These are phyloP conservation scores for Anhinga anhinga DNA, from an alignment of 2,113 vertebrate species.

Conservation along the genomic window DNA sequence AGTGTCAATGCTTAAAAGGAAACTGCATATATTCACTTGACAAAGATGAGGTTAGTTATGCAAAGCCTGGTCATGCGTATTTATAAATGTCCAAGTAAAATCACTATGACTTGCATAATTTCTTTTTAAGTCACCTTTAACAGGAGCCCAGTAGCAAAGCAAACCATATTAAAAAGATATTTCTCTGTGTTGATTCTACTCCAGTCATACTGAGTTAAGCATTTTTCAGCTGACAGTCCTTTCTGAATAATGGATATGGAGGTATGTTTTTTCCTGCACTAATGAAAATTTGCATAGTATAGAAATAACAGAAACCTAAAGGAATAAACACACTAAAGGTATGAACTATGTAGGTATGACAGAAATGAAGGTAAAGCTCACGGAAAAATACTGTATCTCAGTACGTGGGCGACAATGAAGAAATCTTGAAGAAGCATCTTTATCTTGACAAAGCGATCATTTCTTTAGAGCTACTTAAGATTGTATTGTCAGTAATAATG, in stretches of 20 bases:
- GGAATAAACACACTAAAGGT: neutral
- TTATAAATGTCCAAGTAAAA: neutral
- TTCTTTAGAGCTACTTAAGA: neutral
- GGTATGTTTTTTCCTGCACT: neutral
- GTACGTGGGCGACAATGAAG: neutral
- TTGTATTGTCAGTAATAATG: neutral
- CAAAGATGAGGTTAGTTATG: slow-evolving; percentile 28
- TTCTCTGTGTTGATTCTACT: neutral
- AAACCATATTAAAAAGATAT: neutral
- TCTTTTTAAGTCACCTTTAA: neutral
- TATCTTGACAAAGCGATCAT: neutral
- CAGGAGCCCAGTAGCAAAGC: neutral
- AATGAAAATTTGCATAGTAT: neutral
- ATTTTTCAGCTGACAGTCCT: neutral
- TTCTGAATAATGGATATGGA: neutral
- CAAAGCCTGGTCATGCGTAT: neutral
- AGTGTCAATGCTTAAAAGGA: neutral
- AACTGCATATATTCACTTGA: neutral
- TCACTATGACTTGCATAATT: neutral
- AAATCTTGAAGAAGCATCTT: neutral
- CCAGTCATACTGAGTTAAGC: neutral
- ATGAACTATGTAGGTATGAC: neutral
- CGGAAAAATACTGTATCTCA: neutral
- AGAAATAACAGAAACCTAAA: neutral
- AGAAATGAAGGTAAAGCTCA: neutral